phyloP scores from a whole-genome alignment of 2,797 vertebrate genomes.

The Columba guinea region DNA sequence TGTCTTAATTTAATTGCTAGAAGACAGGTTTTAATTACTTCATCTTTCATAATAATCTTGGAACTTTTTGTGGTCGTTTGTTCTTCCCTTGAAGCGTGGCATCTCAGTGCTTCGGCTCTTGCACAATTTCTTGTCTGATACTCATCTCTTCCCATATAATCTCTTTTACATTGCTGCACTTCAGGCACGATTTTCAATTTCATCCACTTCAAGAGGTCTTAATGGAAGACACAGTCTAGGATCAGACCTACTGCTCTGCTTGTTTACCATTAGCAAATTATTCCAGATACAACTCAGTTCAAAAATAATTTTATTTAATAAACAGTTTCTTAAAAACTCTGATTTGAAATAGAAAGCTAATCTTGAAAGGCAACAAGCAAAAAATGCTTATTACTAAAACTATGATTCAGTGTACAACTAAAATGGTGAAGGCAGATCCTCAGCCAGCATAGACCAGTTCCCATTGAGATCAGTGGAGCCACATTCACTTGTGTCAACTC shows the following conservation, averaged over 20 bases:
- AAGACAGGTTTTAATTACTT: neutral
- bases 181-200: neutral
- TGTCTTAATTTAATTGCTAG: neutral
- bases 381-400: neutral
- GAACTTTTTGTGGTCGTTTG: neutral
- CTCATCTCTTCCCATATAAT: neutral
- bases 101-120: neutral
- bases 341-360: neutral
- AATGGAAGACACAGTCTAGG: neutral
- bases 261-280: neutral
- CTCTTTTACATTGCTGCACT: neutral
- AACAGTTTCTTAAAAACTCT: slow-evolving; percentile 33
- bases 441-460: neutral
- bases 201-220: neutral
- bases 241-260: neutral
- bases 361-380: neutral
- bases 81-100: neutral
- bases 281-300: neutral
- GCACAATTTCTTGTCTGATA: neutral
- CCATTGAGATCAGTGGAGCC: neutral
- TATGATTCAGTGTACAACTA: neutral
- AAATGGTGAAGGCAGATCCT: neutral
- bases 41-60: neutral
- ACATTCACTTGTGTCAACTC: neutral
- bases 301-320: slow-evolving; percentile 10